Evolutionary conservation across 2,888 invertebrate species (phyloP).

Genomic region (Romanomermis culicivorax): DNA sequence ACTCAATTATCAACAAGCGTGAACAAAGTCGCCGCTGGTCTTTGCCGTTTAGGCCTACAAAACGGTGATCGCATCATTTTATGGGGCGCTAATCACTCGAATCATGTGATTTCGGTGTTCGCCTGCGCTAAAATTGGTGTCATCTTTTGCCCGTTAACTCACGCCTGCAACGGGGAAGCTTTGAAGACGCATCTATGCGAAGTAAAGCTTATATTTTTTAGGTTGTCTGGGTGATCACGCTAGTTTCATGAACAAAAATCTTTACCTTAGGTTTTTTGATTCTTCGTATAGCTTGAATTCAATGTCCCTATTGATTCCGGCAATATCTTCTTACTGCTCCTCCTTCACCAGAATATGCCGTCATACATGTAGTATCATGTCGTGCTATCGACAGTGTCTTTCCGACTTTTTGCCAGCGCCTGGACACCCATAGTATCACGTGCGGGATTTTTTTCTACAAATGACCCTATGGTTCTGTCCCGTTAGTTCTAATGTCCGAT

Average conservation of each 20-base stretch:
- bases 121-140: slow-evolving; percentile 31
- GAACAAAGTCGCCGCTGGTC: slow-evolving; percentile 29
- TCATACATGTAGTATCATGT: too few species aligned
- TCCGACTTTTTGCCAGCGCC: too few species aligned
- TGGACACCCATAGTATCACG: too few species aligned
- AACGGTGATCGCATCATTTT: slow-evolving; percentile 32
- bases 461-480: too few species aligned
- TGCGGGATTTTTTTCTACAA: too few species aligned
- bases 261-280: slow-evolving; percentile 1
- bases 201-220: neutral
- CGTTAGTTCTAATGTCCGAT: too few species aligned
- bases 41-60: slow-evolving; percentile 29
- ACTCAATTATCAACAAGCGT: slow-evolving; percentile 9
- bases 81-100: slow-evolving; percentile 32
- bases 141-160: slow-evolving; percentile 31
- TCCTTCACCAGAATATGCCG: too few species aligned
- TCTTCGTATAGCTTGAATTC: too few species aligned
- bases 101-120: slow-evolving; percentile 29
- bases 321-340: too few species aligned
- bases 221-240: neutral
- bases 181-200: neutral
- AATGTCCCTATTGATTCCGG: too few species aligned
- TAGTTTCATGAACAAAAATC: too few species aligned
- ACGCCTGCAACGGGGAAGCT: slow-evolving; percentile 21
- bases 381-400: too few species aligned